phyloP scores from a whole-genome alignment of 1,140 invertebrate genomes.

The Neuroterus valhalla region DNA sequence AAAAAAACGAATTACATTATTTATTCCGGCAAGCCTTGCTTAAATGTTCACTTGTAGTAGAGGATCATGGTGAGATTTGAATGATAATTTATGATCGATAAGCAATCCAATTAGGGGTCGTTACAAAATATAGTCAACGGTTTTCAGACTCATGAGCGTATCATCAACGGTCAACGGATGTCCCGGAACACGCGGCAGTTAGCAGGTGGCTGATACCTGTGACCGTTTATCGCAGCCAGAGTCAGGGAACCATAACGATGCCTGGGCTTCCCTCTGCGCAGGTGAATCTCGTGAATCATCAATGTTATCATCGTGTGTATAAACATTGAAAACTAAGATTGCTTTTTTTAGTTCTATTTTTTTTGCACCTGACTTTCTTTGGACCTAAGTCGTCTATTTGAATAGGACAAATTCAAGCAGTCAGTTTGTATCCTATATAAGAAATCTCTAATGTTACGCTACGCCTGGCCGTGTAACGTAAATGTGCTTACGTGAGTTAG shows the following conservation, averaged over 20 bases:
- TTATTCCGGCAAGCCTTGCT: no score
- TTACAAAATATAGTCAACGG: slow-evolving; percentile 42
- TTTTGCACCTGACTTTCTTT: no score
- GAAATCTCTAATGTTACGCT: no score
- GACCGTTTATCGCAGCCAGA: slow-evolving; percentile 40
- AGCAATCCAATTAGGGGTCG: slow-evolving; percentile 26
- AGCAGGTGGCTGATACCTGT: slow-evolving; percentile 42
- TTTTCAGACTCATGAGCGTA: slow-evolving; percentile 41
- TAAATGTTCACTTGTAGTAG: background rate
- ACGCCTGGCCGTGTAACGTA: no score
- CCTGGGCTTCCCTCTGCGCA: slow-evolving; percentile 36
- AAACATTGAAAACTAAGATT: no score
- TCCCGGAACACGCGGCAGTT: slow-evolving; percentile 38
- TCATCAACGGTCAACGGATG: slow-evolving; percentile 49
- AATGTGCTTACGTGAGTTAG: background rate
- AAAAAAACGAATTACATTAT: no score
- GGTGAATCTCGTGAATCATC: slow-evolving; percentile 40
- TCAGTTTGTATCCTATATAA: background rate
- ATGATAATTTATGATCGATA: background rate
- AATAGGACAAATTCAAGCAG: no score
- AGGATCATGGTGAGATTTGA: background rate
- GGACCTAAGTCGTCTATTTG: no score
- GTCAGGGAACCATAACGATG: slow-evolving; percentile 42
- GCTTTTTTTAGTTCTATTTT: no score
- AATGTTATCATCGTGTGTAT: slow-evolving; percentile 36